These are phyloP conservation scores for Odontesthes bonariensis DNA, from an alignment of 2,113 vertebrate genomes.

Conservation along the genomic window DNA sequence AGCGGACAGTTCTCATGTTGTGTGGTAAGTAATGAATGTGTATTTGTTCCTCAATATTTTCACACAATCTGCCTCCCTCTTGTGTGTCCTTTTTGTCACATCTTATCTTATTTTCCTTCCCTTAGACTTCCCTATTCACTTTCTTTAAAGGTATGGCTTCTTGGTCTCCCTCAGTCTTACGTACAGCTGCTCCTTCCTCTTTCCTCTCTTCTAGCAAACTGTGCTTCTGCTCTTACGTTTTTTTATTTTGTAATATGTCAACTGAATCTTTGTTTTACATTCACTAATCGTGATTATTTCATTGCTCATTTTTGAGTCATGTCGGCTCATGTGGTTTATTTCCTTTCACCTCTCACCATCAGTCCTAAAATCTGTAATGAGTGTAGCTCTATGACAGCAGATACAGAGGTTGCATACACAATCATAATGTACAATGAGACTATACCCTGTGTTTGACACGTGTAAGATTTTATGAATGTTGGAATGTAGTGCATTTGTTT, in stretches of 20 bases:
- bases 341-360: neutral
- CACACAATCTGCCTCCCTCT: slow-evolving; percentile 3
- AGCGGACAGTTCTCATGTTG: slow-evolving; percentile 16
- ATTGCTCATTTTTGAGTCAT: neutral
- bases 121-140: slow-evolving; percentile 42
- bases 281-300: neutral
- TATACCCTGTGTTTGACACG: slow-evolving; percentile 65
- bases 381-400: slow-evolving; percentile 5
- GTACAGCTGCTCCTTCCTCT: slow-evolving; percentile 16
- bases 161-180: slow-evolving; percentile 46
- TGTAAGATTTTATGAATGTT: slow-evolving; percentile 32
- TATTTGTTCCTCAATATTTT: slow-evolving; percentile 37
- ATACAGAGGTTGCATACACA: slow-evolving; percentile 33
- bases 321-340: slow-evolving; percentile 4
- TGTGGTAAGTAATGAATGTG: slow-evolving; percentile 30
- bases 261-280: neutral
- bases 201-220: neutral
- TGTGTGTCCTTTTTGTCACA: neutral
- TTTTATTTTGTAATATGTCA: neutral
- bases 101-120: slow-evolving; percentile 15
- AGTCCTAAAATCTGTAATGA: slow-evolving; percentile 4
- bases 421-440: slow-evolving; percentile 28
- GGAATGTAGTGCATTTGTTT: slow-evolving; percentile 63
- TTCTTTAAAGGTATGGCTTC: slow-evolving; percentile 24
- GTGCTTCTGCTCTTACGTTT: neutral